Conservation (phyloP, 2,888 invertebrate species). For the Empis stercorea region DNA sequence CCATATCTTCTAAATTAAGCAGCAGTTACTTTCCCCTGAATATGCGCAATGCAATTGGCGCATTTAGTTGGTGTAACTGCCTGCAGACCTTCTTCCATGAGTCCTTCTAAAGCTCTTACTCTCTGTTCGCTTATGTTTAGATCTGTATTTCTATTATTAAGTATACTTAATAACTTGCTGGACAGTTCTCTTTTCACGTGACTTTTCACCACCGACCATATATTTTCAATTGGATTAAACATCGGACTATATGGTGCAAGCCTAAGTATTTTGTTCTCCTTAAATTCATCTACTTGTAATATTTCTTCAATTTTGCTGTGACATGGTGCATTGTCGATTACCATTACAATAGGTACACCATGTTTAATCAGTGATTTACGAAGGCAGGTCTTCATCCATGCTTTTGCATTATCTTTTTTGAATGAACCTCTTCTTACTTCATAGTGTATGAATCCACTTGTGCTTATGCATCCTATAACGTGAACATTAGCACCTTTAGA, state of each 20-base stretch:
- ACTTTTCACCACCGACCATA: not conserved
- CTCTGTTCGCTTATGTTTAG: too few species aligned
- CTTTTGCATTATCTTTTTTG: not conserved
- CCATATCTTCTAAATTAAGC: not conserved
- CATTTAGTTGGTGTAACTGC: not conserved
- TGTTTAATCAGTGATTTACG: not conserved
- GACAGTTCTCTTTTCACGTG: not conserved
- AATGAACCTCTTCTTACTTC: too few species aligned
- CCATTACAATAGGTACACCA: not conserved
- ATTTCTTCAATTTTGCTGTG: conserved; percentile 1
- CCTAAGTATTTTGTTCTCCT: not conserved
- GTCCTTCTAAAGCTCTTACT: not conserved
- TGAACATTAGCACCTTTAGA: too few species aligned
- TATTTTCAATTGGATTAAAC: not conserved
- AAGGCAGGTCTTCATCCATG: not conserved
- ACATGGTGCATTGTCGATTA: conserved; percentile 1
- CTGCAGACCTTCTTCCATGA: not conserved
- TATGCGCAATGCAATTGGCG: not conserved
- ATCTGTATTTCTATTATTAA: not conserved
- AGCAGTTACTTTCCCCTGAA: not conserved
- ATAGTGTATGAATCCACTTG: too few species aligned
- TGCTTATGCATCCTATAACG: too few species aligned
- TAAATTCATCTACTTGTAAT: not conserved
- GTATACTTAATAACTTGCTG: not conserved
- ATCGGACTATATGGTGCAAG: not conserved